Conservation (phyloP, 2,113 vertebrate species). For the Lamprologus ornatipinnis region DNA sequence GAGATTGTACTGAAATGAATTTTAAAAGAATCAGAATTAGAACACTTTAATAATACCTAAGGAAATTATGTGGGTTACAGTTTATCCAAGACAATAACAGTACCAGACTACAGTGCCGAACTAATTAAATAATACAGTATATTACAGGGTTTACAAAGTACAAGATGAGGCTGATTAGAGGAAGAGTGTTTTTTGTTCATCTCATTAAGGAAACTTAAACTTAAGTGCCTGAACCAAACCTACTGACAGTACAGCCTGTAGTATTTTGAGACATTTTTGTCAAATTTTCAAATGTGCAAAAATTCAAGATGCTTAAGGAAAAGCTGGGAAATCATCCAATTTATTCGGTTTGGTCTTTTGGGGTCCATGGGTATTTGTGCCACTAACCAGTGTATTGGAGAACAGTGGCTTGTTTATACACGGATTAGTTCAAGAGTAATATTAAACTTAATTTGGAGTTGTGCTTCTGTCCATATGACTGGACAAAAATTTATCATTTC, state of each 20-base stretch:
- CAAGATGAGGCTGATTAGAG: not conserved
- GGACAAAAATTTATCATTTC: not conserved
- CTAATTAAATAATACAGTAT: not conserved
- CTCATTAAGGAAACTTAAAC: not conserved
- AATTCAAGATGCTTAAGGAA: not conserved
- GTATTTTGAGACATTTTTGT: not conserved
- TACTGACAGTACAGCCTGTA: not conserved
- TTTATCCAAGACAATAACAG: not conserved
- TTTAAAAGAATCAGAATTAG: not conserved
- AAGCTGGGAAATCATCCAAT: not conserved
- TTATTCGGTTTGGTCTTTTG: not conserved
- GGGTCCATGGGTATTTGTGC: not conserved
- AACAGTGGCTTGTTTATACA: not conserved
- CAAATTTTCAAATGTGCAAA: not conserved
- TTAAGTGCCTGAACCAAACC: not conserved
- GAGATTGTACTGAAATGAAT: not conserved
- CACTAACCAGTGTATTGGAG: not conserved
- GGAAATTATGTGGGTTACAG: not conserved
- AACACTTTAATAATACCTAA: not conserved
- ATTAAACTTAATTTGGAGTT: not conserved
- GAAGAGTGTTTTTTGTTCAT: not conserved
- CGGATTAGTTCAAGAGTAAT: not conserved
- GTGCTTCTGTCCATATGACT: not conserved
- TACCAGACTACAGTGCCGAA: not conserved
- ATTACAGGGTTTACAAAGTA: not conserved